These are phyloP conservation scores for Xanthia togata DNA, from an alignment of 2,888 invertebrate genomes.

Conservation along the genomic window DNA sequence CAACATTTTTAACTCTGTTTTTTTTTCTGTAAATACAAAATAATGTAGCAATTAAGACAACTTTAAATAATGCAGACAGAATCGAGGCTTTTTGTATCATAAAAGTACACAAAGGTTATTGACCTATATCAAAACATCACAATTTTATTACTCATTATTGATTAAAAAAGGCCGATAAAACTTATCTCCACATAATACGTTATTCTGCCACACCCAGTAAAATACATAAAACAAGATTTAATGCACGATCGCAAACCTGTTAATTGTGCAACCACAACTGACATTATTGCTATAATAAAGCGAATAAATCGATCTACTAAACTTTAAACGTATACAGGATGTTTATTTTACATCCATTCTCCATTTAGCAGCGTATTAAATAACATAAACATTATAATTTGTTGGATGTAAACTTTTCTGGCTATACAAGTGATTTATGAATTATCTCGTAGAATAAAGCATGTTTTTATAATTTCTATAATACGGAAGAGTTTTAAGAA, in stretches of 20 bases:
- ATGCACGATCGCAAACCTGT: slow-evolving; percentile 44
- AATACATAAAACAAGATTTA: slow-evolving; percentile 52
- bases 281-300: slow-evolving; percentile 58
- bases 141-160: slow-evolving; percentile 15
- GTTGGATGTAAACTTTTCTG: slow-evolving; percentile 50
- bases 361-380: slow-evolving; percentile 42
- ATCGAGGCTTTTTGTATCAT: neutral
- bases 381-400: slow-evolving; percentile 58
- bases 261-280: slow-evolving; percentile 54
- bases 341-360: slow-evolving; percentile 59
- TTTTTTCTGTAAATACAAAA: too few relatives aligned
- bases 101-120: slow-evolving; percentile 16
- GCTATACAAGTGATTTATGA: slow-evolving; percentile 57
- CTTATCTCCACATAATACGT: slow-evolving; percentile 34
- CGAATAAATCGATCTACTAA: slow-evolving; percentile 57
- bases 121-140: slow-evolving; percentile 30
- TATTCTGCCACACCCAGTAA: slow-evolving; percentile 41
- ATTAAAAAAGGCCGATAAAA: slow-evolving; percentile 45
- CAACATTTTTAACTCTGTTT: neutral
- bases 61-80: neutral
- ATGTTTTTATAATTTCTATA: slow-evolving; percentile 60
- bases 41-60: too few relatives aligned
- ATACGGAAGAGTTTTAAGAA: slow-evolving; percentile 55
- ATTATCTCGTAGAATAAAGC: slow-evolving; percentile 36
- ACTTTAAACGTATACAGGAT: slow-evolving; percentile 37